Evolutionary conservation across 92 coral and sea anemone genomes (phyloP).

Genomic region (Porites evermanni): DNA sequence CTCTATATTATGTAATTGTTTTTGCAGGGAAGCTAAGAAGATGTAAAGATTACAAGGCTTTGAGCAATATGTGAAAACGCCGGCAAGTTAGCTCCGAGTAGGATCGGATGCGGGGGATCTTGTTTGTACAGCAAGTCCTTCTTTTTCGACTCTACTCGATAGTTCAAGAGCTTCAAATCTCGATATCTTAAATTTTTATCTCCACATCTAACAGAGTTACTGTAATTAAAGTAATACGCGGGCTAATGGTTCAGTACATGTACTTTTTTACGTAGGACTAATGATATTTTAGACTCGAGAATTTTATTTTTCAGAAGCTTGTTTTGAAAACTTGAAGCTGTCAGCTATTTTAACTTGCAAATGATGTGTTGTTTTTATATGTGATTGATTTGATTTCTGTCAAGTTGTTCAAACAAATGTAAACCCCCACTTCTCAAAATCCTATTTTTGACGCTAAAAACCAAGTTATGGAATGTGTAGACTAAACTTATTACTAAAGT

Average conservation of each 20-base stretch:
- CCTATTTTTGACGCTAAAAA: conserved; percentile 28
- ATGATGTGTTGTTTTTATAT: conserved; percentile 31
- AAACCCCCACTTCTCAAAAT: conserved; percentile 1
- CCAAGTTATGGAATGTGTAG: conserved; percentile 17
- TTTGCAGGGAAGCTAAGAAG: conserved; percentile 38
- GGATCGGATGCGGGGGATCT: conserved; percentile 9
- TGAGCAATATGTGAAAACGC: not conserved
- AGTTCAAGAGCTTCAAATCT: not conserved
- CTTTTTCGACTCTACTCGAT: not conserved
- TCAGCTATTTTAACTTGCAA: conserved; percentile 38
- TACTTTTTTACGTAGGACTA: not conserved
- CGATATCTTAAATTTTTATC: not conserved
- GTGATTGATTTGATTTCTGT: conserved; percentile 25
- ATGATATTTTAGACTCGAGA: not conserved
- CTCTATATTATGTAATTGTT: not conserved
- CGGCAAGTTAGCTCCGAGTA: not conserved
- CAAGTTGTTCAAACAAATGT: conserved; percentile 46
- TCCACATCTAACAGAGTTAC: too few species aligned
- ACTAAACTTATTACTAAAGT: not conserved
- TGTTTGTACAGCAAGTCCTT: conserved; percentile 24
- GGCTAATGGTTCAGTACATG: not conserved
- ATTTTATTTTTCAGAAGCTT: not conserved
- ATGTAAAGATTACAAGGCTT: conserved; percentile 14
- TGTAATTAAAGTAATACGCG: too few species aligned
- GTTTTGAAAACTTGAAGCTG: conserved; percentile 1